phyloP scores from a whole-genome alignment of 1,140 invertebrate species.

The Drosophila pseudoobscura region DNA sequence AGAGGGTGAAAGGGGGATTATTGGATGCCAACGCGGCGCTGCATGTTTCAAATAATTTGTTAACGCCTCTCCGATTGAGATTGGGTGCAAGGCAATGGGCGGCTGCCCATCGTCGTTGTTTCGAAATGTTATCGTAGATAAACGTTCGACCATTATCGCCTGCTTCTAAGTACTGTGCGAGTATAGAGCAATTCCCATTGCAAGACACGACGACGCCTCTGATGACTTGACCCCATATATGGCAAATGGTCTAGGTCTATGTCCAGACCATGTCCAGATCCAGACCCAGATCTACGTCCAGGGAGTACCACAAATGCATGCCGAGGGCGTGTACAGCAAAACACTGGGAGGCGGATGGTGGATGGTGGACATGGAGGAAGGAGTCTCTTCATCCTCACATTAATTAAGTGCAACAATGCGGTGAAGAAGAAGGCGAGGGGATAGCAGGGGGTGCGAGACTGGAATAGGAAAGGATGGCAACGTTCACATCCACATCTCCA shows the following conservation, averaged over 20 bases:
- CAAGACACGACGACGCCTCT: conserved; percentile 61
- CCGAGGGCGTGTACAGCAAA: conserved; percentile 59
- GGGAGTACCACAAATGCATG: conserved; percentile 30
- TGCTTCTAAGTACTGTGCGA: conserved; percentile 35
- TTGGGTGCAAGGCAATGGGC: conserved; percentile 51
- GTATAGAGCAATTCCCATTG: conserved; percentile 61
- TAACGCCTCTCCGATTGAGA: conserved; percentile 64
- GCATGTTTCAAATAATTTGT: conserved; percentile 78
- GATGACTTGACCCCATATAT: conserved; percentile 69
- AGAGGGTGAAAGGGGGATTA: conserved; percentile 24
- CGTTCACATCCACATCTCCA: conserved; percentile 54
- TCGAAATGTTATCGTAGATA: conserved; percentile 48
- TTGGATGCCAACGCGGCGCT: conserved; percentile 68
- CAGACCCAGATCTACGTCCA: neutral
- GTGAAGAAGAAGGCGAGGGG: conserved; percentile 29
- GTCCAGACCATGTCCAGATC: too few species aligned
- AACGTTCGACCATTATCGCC: conserved; percentile 68
- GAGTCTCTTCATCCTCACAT: conserved; percentile 57
- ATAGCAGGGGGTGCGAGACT: conserved; percentile 3
- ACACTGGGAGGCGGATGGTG: conserved; percentile 10
- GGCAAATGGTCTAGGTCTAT: conserved; percentile 8
- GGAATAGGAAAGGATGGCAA: conserved; percentile 6
- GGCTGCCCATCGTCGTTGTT: conserved; percentile 19
- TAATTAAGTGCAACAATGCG: conserved; percentile 80
- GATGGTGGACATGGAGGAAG: conserved; percentile 27